Evolutionary conservation across 2,113 vertebrate genomes (phyloP), one percentile per base, ranked within the genome.

Genomic region (Phrynocephalus versicolor): DNA sequence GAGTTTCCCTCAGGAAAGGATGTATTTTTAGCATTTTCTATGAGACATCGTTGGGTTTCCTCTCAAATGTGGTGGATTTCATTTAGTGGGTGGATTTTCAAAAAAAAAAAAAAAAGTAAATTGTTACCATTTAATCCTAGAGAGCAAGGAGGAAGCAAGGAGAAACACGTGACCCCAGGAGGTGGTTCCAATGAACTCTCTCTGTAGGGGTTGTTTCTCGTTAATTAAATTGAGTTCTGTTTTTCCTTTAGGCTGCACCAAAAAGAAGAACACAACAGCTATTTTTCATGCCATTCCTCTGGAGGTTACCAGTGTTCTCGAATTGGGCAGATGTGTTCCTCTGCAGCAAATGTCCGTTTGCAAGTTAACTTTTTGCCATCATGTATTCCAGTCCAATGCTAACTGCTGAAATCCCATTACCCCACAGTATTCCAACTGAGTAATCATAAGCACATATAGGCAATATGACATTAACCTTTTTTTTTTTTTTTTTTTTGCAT

Each of bases 391-490:
- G 83, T 19, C 1, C 84, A 30, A 86, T 86, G 57, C 19, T 2
- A 82, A 7, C 80, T 76, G 55, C 37, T 57, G 85, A 75, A 33
- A 79, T 13, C 79, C 13, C 45, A 90, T 81, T 78, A 19, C 1
- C 60, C 83, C 90, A 88, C 88, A 86, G 79, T 65, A 81, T 62
- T 86, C 39, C 41, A 35, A 13, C 35, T 72, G 88, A 82, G 83
- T 88, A 91, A 39, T 76, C 76, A 37, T 87, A 89, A 84, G 41
- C n/a, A 92, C 90, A 88, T 91, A 93, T 89, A 88, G 86, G 70
- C 92, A 87, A 94, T 87, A 88, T 89, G 83, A 21, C 85, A 91
- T 92, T 93, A 51, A 71, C 25, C 62, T 88, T 79, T 79, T 15
- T 35, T 70, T 89, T 57, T 67, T 33, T 19, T 67, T 35, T 27